These are phyloP conservation scores for Thaumatotibia leucotreta DNA, from an alignment of 1,140 invertebrate species.

Conservation along the genomic window DNA sequence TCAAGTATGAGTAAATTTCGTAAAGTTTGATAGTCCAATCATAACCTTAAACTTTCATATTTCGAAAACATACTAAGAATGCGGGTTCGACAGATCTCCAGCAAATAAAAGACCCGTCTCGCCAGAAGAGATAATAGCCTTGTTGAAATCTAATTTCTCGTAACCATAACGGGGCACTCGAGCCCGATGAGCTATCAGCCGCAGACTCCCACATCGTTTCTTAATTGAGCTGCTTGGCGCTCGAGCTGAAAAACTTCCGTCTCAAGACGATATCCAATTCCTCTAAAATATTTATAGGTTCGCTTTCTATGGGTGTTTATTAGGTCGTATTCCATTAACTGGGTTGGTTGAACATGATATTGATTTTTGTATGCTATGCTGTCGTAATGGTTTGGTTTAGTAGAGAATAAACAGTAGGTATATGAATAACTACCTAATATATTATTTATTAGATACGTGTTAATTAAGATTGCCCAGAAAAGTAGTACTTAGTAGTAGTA, in stretches of 20 bases:
- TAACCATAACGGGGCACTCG: constrained; percentile 67
- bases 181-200: constrained; percentile 68
- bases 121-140: constrained; percentile 63
- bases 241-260: constrained; percentile 33
- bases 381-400: too few species aligned
- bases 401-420: too few species aligned
- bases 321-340: background rate
- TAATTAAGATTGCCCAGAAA: too few species aligned
- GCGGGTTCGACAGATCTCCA: constrained; percentile 31
- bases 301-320: background rate
- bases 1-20: background rate
- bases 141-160: constrained; percentile 78
- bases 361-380: too few species aligned
- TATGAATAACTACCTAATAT: too few species aligned
- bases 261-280: constrained; percentile 6
- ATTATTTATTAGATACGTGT: too few species aligned
- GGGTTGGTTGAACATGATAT: background rate
- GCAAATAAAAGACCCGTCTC: constrained; percentile 50
- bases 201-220: constrained; percentile 70
- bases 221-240: constrained; percentile 64
- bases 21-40: background rate
- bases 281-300: background rate
- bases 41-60: background rate
- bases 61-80: background rate
- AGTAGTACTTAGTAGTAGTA: too few species aligned